A percentile compares a stretch with the other conserved stretches of the same genome.
Conservation (phyloP, 2,888 invertebrate genomes). For the Frankliniella fusca region DNA sequence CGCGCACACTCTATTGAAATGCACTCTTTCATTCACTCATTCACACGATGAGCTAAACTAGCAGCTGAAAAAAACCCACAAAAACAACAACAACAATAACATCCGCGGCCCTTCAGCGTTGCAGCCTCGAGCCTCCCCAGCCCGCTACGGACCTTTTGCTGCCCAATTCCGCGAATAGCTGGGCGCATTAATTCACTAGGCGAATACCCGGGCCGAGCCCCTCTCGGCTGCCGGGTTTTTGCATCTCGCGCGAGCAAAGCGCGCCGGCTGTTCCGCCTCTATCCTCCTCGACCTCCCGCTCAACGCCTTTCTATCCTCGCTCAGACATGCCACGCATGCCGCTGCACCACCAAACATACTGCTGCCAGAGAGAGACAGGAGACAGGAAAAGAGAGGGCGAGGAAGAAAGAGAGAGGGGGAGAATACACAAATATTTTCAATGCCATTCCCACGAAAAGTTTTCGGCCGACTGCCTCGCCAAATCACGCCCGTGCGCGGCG, state of each 20-base stretch:
- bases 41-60: no score
- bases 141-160: neutral
- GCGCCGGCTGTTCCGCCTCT: neutral
- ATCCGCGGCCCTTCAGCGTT: no score
- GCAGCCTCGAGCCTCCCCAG: neutral
- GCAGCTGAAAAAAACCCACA: no score
- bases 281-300: neutral
- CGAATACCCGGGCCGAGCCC: neutral
- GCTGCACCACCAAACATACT: neutral
- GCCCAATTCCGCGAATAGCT: neutral
- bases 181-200: neutral
- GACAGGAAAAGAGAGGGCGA: no score
- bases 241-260: neutral
- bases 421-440: neutral
- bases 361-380: no score
- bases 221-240: neutral
- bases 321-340: neutral
- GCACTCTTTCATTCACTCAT: no score
- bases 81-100: no score
- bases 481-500: conserved; percentile 1
- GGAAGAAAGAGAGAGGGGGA: neutral
- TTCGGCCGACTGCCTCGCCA: neutral
- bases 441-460: conserved; percentile 5
- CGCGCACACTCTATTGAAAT: no score
- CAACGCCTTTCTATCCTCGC: neutral